Base-by-base conservation (phyloP, 30 jellyfish, hydroid and myxozoan genomes). In the Aurelia sp. region DNA sequence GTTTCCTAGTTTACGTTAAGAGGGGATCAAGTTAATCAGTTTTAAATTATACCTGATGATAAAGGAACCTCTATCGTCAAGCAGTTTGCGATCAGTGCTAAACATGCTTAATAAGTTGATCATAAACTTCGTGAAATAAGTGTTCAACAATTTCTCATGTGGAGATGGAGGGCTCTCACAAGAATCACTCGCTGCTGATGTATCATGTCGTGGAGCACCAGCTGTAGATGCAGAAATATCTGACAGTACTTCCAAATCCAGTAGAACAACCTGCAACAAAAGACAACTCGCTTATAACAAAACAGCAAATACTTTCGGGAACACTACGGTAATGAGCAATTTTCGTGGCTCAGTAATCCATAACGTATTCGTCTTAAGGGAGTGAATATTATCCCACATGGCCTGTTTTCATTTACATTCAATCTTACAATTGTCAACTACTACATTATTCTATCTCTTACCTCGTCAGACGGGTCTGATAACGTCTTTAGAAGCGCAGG, bases 191-290 rank as follows among this genome's bases (percentile, higher is more conserved):
- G 90, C 71, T 1, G 90, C 70, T 35, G 79, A 62, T 12, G 92
- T 62, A n/a, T 74, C 85, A 47, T 82, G 87, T 23, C 98, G 87
- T 23, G 98, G 98, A 12, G 97, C 93, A 51, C 98, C 98, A 3
- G 98, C 98, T 40, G 98, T 79, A 22, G 98, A 92, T 40, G 98
- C 98, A 2, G 98, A 92, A 50, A 92, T 92, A 61, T 92, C 98
- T 17, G 98, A 78, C 72, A 92, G 71, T 48, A 92, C 98, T 68
- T 92, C 98, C 13, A 92, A 86, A 82, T 92, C 98, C 69, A 92
- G 94, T 22, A 92, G 86, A 11, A 92, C 98, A 18, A 92, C 98
- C 98, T 92, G 71, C 12, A 63, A 70, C 55, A 9, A 44, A 5
- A 44, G 55, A 13, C 17, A 44, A 44, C 16, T 44, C 55, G 0